Evolutionary conservation across 2,888 invertebrate genomes (phyloP), one percentile per base, ranked within the genome.

Genomic region (Leucophenga maculata): DNA sequence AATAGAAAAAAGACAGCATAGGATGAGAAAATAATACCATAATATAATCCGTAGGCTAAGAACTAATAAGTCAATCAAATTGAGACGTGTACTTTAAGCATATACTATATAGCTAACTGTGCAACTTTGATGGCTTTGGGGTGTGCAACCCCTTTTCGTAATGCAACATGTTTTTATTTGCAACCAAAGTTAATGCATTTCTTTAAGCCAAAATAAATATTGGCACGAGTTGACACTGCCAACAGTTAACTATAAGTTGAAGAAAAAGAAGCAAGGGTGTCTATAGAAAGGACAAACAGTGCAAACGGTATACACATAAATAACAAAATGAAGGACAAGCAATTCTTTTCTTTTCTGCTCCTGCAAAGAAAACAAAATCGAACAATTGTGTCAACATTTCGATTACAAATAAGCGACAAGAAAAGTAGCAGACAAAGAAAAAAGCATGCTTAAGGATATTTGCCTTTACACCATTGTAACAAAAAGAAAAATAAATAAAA

Each of bases 181-280:
- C 46, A 22, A 3, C 44, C 16, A 48, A 68, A 64, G 54, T 62
- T 62, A 62, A 66, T 67, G 67, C 60, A 57, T 69, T 65, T 57
- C 66, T 48, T 39, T 50, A 69, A 69, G 69, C 69, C 62, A 67
- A 70, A 67, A 22, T 55, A 70, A 70, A 70, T 70, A 70, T 70
- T 70, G 69, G 67, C 69, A 70, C 69, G 67, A 57, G 67, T 44
- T 48, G 57, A 31, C n/a, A 31, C 50, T 57, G 50, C 50, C 46
- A 48, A 22, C 18, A 26, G 22, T n/a, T n/a, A 18, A 22, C 26
- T 18, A 57, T 57, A 54, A 14, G 6, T 3, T 11, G 14, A 46
- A 20, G 1, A 6, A 3, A 20, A 20, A 18, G 46, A 20, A 18
- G 46, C 48, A 16, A 16, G 14, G 65, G 14, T 44, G 16, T 22